Evolutionary conservation across 2,888 invertebrate genomes (phyloP).

Genomic region (Pandemis cinnamomeana): DNA sequence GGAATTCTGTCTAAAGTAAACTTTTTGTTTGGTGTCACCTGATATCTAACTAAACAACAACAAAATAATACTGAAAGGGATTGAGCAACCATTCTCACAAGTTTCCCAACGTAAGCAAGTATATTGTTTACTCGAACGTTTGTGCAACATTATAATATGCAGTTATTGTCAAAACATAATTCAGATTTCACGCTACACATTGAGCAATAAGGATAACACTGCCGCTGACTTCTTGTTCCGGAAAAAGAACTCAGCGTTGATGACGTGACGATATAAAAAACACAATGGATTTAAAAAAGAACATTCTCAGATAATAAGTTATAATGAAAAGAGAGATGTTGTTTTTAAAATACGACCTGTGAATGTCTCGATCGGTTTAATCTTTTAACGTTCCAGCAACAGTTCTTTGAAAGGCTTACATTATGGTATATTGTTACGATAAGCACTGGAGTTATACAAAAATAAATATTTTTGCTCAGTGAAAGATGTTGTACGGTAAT

Average conservation of each 20-base stretch:
- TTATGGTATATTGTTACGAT: not conserved
- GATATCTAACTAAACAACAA: not conserved
- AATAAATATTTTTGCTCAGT: slow-evolving; percentile 7
- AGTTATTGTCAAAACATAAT: slow-evolving; percentile 41
- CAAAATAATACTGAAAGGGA: not conserved
- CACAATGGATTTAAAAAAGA: slow-evolving; percentile 4
- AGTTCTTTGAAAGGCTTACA: slow-evolving; percentile 8
- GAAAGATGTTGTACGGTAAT: slow-evolving; percentile 18
- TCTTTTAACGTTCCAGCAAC: slow-evolving; percentile 14
- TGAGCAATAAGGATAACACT: slow-evolving; percentile 53
- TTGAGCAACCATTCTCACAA: slow-evolving; percentile 16
- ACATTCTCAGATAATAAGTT: slow-evolving; percentile 12
- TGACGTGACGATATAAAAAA: slow-evolving; percentile 13
- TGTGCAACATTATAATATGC: slow-evolving; percentile 35
- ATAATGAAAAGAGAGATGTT: slow-evolving; percentile 7
- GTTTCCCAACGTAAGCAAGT: slow-evolving; percentile 16
- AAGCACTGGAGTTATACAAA: not conserved
- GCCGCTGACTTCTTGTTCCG: slow-evolving; percentile 56
- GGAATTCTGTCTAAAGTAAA: no score
- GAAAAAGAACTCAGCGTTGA: slow-evolving; percentile 33
- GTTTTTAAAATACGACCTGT: slow-evolving; percentile 5
- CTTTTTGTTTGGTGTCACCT: no score
- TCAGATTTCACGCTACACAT: slow-evolving; percentile 47
- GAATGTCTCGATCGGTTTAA: slow-evolving; percentile 18
- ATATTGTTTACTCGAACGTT: slow-evolving; percentile 31